phyloP scores from a whole-genome alignment of 2,113 vertebrate genomes.

The Pleuronectes platessa region DNA sequence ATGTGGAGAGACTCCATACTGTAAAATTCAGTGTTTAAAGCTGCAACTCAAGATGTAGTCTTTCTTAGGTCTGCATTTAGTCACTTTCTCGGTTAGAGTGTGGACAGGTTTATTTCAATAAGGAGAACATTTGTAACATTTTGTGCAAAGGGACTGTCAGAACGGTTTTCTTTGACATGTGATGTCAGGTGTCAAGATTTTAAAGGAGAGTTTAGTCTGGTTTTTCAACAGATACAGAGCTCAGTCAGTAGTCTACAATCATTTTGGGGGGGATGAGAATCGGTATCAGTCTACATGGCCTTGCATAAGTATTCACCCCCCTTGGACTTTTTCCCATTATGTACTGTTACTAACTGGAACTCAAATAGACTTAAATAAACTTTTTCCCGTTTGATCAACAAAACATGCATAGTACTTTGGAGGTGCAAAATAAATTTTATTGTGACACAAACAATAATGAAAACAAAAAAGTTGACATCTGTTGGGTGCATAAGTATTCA shows the following conservation, averaged over 20 bases:
- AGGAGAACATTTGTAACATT: conserved; percentile 19
- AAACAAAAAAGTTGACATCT: no score
- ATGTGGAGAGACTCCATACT: conserved; percentile 42
- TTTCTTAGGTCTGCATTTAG: conserved; percentile 39
- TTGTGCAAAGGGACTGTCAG: conserved; percentile 32
- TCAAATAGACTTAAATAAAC: no score
- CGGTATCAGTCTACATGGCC: no score
- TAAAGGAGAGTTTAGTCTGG: neutral
- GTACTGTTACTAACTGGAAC: no score
- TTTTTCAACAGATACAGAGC: neutral
- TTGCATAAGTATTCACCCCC: no score
- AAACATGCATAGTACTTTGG: no score
- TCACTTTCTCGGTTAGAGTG: conserved; percentile 35
- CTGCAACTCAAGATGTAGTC: conserved; percentile 15
- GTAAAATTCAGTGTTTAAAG: conserved; percentile 49
- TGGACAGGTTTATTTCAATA: conserved; percentile 45
- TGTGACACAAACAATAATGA: no score
- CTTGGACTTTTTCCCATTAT: no score
- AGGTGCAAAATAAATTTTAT: no score
- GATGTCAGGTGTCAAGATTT: neutral
- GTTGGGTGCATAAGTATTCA: no score
- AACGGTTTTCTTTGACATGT: conserved; percentile 34
- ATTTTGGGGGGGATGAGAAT: neutral
- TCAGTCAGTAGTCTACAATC: neutral
- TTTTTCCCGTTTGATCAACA: no score